Evolutionary conservation across 2,888 invertebrate species (phyloP), one percentile per base, ranked within the genome.

Genomic region (Caenorhabditis wallacei): DNA sequence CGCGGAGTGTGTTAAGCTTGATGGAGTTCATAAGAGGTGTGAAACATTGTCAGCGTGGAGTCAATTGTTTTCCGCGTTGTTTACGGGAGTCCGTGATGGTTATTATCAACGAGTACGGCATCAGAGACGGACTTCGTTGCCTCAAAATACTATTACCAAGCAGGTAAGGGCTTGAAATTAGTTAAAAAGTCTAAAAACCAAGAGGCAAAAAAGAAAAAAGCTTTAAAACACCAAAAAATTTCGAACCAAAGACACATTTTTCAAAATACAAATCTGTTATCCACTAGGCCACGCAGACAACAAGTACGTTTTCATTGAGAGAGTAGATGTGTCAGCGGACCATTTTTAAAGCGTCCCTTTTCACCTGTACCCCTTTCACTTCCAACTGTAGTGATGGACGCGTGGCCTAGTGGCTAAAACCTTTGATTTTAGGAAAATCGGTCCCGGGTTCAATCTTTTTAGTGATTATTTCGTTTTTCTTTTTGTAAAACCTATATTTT

Each of bases 11-110:
- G 91, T 91, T 22, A 85, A 89, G 64, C 75, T 91, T 30, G 90
- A 91, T 59, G 91, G 91, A 26, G 86, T 90, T 10, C 91, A 91
- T 69, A 89, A 88, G 63, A 63, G 91, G 82, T 91, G 91, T 56
- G 91, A 91, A 56, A 91, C 91, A 11, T 82, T 91, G 18, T 85
- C 89, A 5, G 91, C 91, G 2, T 91, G 91, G 91, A 87, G 87
- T 40, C 91, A 91, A 63, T 83, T 91, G 18, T 89, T 91, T 82
- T 88, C 89, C 11, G 88, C 89, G 26, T 84, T 91, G 74, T 91
- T 91, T 80, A 86, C 88, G 20, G 83, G 87, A 16, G 90, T 91
- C 11, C 85, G 91, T 4, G 91, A 91, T 57, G 91, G 91, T 13
- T 90, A 90, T 54, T 90, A 90, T 57, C 84, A 84, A 53, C 57